Base-by-base conservation (phyloP, 2,888 invertebrate species). In the Oscheius myriophilus region DNA sequence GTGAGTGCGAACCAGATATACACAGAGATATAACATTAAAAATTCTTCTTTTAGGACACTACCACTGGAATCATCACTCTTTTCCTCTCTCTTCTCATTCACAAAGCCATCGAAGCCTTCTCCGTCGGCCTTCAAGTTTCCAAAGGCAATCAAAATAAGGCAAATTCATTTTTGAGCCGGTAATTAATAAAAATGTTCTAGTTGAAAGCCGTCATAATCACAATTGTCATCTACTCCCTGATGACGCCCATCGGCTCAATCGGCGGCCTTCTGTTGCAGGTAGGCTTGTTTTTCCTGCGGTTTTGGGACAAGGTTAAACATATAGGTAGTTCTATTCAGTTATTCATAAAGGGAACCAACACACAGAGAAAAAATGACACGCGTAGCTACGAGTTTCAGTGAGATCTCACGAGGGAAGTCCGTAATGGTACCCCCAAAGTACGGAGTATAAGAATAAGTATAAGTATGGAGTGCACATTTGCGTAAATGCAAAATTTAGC, bases 181-280 rank as follows among this genome's bases (percentile, higher is more conserved):
- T 14, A 21, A 11, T 11, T 18, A 3, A 18, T 3, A 49, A 18
- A 18, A 11, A 3, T 49, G 2, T 61, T 72, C 42, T 57, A 71
- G 70, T 23, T 52, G 14, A 55, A 70, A 64, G 66, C 63, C 6
- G 78, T 82, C 12, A 67, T 89, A 14, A 76, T 82, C 49, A 87
- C 87, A 2, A 85, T 87, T 41, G 23, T 87, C 2, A 69, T 88
- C 14, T 89, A 89, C 75, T 91, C 92, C 0, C 82, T 91, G 58
- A 91, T 92, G 25, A 91, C 92, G 4, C 92, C 92, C 0, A 79
- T 92, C 65, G 92, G 92, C 14, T 76, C 84, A 3, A 67, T 81
- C 12, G 69, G 84, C 11, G 82, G 82, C 9, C 68, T 76, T 4
- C 18, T 67, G 14, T 63, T 79, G 3, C 69, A 72, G 21, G 49